These are phyloP conservation scores for Pandemis cinnamomeana DNA, from an alignment of 2,888 invertebrate species.

Conservation along the genomic window DNA sequence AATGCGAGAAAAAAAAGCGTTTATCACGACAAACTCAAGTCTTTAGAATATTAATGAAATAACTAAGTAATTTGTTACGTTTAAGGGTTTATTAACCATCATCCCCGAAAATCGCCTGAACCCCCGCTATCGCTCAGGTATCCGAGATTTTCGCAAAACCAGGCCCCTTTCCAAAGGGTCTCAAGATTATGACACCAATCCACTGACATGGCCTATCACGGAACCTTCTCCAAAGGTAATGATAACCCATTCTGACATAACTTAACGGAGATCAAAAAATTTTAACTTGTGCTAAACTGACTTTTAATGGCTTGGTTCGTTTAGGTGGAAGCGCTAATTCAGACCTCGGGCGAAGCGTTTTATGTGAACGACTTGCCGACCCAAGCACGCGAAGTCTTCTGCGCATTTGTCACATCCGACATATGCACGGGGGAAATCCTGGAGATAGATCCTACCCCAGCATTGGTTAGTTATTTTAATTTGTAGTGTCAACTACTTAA, in stretches of 20 bases:
- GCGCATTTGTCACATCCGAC: slow-evolving; percentile 85
- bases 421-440: slow-evolving; percentile 84
- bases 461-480: slow-evolving; percentile 80
- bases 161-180: slow-evolving; percentile 85
- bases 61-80: too few species aligned
- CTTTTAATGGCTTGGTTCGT: neutral
- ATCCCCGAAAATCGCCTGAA: slow-evolving; percentile 75
- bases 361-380: slow-evolving; percentile 87
- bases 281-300: too few species aligned
- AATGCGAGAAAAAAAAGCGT: too few species aligned
- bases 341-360: slow-evolving; percentile 87
- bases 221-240: slow-evolving; percentile 86
- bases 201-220: slow-evolving; percentile 86
- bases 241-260: too few species aligned
- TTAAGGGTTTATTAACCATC: slow-evolving; percentile 70
- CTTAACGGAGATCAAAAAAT: too few species aligned
- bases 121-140: slow-evolving; percentile 80
- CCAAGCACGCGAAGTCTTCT: slow-evolving; percentile 86
- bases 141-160: slow-evolving; percentile 70
- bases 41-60: too few species aligned
- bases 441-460: slow-evolving; percentile 85
- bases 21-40: too few species aligned
- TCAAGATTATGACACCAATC: slow-evolving; percentile 87
- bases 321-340: slow-evolving; percentile 55
- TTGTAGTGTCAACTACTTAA: neutral